Evolutionary conservation across 2,888 invertebrate genomes (phyloP).

Genomic region (Cryptus armator): DNA sequence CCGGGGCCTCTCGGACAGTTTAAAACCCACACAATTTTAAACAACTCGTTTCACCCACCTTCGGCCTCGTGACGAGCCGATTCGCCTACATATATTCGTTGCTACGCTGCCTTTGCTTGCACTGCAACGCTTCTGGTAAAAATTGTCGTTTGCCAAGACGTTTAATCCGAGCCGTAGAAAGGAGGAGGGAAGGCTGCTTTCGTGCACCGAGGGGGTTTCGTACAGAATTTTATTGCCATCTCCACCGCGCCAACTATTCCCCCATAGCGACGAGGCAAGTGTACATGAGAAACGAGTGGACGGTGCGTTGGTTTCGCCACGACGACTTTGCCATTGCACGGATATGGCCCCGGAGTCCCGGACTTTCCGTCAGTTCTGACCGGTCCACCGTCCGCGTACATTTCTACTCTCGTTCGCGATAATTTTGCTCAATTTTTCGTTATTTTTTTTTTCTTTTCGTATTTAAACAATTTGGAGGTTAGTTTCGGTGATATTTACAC

Average conservation of each 20-base stretch:
- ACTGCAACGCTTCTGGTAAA: not conserved
- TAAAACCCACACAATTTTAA: slow-evolving; percentile 77
- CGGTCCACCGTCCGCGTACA: slow-evolving; percentile 65
- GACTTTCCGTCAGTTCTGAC: slow-evolving; percentile 70
- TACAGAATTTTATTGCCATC: slow-evolving; percentile 54
- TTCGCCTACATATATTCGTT: slow-evolving; percentile 69
- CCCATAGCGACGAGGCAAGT: slow-evolving; percentile 48
- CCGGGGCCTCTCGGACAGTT: slow-evolving; percentile 4
- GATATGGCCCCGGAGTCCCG: slow-evolving; percentile 48
- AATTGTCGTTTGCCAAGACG: slow-evolving; percentile 59
- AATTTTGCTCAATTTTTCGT: not conserved
- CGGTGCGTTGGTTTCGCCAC: slow-evolving; percentile 14
- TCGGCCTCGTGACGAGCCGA: slow-evolving; percentile 80
- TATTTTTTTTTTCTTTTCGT: not conserved
- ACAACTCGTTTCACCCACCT: slow-evolving; percentile 84
- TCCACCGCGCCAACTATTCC: slow-evolving; percentile 59
- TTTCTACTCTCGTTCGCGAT: slow-evolving; percentile 44
- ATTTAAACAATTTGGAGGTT: not conserved
- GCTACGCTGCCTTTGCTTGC: not conserved
- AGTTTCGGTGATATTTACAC: not conserved
- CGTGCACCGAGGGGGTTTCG: not conserved
- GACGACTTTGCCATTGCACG: slow-evolving; percentile 58
- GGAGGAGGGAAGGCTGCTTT: not conserved
- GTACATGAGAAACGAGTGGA: not conserved
- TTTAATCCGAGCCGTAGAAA: not conserved